Evolutionary conservation across 2,888 invertebrate genomes (phyloP).

Genomic region (Prenolepis imparis): DNA sequence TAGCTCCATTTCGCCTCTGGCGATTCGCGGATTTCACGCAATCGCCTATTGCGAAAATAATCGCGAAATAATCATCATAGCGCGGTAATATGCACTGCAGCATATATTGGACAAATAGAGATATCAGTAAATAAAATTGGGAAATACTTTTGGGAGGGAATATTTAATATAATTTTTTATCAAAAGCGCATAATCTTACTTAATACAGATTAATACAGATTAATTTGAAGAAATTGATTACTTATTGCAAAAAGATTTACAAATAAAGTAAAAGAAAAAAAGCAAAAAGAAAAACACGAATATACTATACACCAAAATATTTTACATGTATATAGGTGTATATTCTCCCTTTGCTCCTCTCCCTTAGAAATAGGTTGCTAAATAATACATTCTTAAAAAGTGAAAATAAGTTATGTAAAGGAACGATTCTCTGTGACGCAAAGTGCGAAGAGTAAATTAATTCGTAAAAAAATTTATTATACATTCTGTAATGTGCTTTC

Average conservation of each 20-base stretch:
- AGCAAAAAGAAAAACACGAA: not conserved
- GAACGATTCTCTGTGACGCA: not conserved
- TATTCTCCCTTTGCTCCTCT: no score
- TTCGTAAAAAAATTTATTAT: conserved; percentile 8
- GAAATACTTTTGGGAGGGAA: not conserved
- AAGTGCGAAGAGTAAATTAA: not conserved
- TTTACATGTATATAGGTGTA: no score
- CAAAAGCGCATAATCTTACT: not conserved
- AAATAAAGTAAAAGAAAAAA: not conserved
- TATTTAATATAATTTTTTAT: not conserved
- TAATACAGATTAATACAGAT: no score
- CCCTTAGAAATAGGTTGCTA: not conserved
- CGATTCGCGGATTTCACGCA: conserved; percentile 57
- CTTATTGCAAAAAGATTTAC: not conserved
- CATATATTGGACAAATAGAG: not conserved
- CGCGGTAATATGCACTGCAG: not conserved
- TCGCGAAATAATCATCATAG: conserved; percentile 34
- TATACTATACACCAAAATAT: not conserved
- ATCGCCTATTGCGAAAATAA: conserved; percentile 38
- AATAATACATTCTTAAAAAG: not conserved
- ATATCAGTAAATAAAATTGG: conserved; percentile 2
- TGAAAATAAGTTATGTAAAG: not conserved
- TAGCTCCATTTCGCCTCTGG: conserved; percentile 71
- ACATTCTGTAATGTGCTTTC: not conserved
- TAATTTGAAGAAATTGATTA: not conserved